Percentiles rank a stretch among this genome's conserved stretches.
Conservation (phyloP, 1,140 invertebrate genomes). For the Orussus abietinus region DNA sequence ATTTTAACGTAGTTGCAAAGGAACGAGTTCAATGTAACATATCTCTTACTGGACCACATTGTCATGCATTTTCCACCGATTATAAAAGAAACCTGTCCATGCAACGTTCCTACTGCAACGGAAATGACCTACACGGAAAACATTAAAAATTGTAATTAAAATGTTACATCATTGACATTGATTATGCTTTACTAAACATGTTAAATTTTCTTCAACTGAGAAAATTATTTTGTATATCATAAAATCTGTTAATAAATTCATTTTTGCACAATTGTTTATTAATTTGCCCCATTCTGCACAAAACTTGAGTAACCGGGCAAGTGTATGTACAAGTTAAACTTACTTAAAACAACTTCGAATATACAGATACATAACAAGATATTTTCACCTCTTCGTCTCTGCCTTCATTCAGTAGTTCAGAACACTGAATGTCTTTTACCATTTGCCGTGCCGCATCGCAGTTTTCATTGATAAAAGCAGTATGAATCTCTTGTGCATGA, state of each 20-base stretch:
- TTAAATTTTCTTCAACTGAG: neutral
- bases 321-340: neutral
- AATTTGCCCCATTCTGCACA: too few species aligned
- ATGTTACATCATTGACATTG: conserved; percentile 24
- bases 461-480: conserved; percentile 11
- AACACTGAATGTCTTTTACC: conserved; percentile 14
- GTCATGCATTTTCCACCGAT: conserved; percentile 24
- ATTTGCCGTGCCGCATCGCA: conserved; percentile 9
- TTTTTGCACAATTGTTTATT: too few species aligned
- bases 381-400: conserved; percentile 16
- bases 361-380: too few species aligned
- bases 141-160: neutral
- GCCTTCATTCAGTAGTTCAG: conserved; percentile 17
- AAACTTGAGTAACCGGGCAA: too few species aligned
- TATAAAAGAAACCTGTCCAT: neutral
- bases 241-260: neutral
- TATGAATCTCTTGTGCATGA: conserved; percentile 16
- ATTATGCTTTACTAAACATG: conserved; percentile 9
- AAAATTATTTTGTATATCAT: conserved; percentile 6
- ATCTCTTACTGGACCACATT: conserved; percentile 26
- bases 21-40: conserved; percentile 13
- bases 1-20: conserved; percentile 29
- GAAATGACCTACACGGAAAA: too few species aligned
- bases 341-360: conserved; percentile 3
- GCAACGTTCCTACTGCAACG: too few species aligned